Conservation (phyloP, 2,797 vertebrate genomes). For the Sebastes paucispinis region DNA sequence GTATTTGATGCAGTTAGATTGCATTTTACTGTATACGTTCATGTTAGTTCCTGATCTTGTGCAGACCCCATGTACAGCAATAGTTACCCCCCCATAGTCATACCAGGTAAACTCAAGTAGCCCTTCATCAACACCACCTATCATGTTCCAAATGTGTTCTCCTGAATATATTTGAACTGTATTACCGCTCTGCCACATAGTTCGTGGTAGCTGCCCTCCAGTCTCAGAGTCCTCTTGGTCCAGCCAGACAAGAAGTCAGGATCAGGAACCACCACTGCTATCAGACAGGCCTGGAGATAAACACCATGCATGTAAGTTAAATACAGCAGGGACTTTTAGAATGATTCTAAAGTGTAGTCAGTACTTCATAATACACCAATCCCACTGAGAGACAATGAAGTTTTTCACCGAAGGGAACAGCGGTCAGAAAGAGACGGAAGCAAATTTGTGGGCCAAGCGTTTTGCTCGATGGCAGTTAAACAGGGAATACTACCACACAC, state of each 20-base stretch:
- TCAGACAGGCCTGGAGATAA: conserved; percentile 85
- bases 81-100: neutral
- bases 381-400: neutral
- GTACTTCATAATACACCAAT: neutral
- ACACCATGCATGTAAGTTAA: neutral
- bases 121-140: too few relatives aligned
- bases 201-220: conserved; percentile 86
- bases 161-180: neutral
- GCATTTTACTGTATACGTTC: neutral
- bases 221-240: conserved; percentile 85
- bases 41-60: neutral
- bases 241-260: conserved; percentile 85
- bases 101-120: neutral
- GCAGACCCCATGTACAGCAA: neutral
- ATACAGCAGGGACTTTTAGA: neutral
- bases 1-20: neutral
- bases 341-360: neutral
- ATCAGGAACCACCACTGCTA: conserved; percentile 92
- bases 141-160: neutral
- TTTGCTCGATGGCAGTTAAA: neutral
- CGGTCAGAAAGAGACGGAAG: neutral
- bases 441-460: neutral
- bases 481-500: neutral
- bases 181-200: conserved; percentile 88
- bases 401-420: neutral